phyloP scores from a whole-genome alignment of 1,140 invertebrate genomes.

The Drosophila gunungcola region DNA sequence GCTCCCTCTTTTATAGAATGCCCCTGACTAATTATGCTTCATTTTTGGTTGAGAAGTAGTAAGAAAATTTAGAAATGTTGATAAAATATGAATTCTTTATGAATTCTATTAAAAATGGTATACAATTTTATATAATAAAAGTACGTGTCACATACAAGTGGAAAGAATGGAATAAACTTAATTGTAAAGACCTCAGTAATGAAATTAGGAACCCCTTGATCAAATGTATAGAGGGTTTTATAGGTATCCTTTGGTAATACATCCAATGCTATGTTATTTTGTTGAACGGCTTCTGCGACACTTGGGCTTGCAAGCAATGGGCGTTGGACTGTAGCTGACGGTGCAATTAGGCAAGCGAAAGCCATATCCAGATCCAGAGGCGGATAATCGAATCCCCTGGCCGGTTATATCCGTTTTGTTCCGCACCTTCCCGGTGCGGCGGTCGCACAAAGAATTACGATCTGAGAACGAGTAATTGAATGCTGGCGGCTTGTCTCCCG shows the following conservation, averaged over 20 bases:
- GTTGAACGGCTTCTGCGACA: background rate
- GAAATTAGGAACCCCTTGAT: too few species aligned
- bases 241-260: too few species aligned
- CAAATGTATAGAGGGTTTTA: too few species aligned
- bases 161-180: too few species aligned
- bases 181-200: too few species aligned
- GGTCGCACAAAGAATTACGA: constrained; percentile 46
- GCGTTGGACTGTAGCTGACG: background rate
- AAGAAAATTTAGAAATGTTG: too few species aligned
- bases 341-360: constrained; percentile 27
- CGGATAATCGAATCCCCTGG: constrained; percentile 11
- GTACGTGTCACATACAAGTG: too few species aligned
- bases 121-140: too few species aligned
- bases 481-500: constrained; percentile 33
- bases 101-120: too few species aligned
- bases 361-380: constrained; percentile 16
- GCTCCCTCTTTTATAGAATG: background rate
- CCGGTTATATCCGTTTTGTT: constrained; percentile 56
- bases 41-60: too few species aligned
- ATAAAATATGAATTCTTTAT: too few species aligned
- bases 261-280: too few species aligned
- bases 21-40: background rate
- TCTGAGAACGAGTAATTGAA: constrained; percentile 43
- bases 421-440: constrained; percentile 49
- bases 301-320: background rate